A percentile compares a stretch with the other conserved stretches of the same genome.
Conservation (phyloP, 1,140 invertebrate genomes). For the Geopemphigus sp. region DNA sequence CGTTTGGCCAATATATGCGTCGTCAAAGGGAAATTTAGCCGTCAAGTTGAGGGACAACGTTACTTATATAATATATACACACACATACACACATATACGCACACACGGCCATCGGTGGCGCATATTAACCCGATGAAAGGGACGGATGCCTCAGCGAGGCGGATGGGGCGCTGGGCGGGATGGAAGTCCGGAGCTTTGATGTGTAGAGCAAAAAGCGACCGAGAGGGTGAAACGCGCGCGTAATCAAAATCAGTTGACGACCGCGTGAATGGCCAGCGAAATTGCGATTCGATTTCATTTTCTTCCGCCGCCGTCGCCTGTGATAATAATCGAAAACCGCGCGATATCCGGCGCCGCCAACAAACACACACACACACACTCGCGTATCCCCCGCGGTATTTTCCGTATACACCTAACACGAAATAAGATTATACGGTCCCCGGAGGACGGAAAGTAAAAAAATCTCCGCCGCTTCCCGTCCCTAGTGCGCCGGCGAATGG, state of each 20-base stretch:
- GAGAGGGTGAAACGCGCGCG: background rate
- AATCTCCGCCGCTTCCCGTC: too few relatives aligned
- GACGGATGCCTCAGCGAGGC: too few relatives aligned
- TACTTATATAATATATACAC: too few relatives aligned
- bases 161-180: background rate
- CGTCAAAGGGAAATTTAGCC: slow-evolving; percentile 2
- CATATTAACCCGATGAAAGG: background rate
- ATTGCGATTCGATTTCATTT: background rate
- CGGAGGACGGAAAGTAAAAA: too few relatives aligned
- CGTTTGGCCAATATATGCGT: too few relatives aligned
- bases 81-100: background rate
- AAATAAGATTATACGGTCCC: too few relatives aligned
- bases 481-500: too few relatives aligned
- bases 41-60: slow-evolving; percentile 3
- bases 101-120: too few relatives aligned
- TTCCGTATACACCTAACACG: too few relatives aligned
- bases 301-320: background rate
- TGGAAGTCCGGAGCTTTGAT: slow-evolving; percentile 9
- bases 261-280: background rate
- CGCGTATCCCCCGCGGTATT: background rate
- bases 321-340: slow-evolving; percentile 1
- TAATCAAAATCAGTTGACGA: slow-evolving; percentile 29
- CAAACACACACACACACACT: background rate
- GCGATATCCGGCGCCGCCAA: too few relatives aligned
- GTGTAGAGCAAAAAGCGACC: background rate